phyloP scores from a whole-genome alignment of 1,140 invertebrate genomes.

The Bombus affinis region DNA sequence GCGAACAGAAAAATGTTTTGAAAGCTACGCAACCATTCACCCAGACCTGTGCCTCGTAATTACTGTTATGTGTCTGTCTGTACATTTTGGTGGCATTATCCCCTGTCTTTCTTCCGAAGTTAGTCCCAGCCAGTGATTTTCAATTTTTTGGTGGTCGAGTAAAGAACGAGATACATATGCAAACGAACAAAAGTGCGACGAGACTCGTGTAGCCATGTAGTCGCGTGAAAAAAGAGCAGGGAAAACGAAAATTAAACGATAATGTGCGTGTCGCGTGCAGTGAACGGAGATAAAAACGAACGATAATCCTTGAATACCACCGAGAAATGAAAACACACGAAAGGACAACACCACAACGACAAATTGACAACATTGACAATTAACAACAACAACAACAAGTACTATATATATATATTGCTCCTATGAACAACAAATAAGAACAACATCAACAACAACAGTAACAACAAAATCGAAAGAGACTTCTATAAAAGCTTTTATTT shows the following conservation, averaged over 20 bases:
- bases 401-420: constrained; percentile 13
- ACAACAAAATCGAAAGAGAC: constrained; percentile 54
- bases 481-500: constrained; percentile 58
- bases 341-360: constrained; percentile 61
- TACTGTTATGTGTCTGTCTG: constrained; percentile 80
- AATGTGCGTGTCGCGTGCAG: neutral
- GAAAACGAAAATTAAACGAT: neutral
- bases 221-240: neutral
- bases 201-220: neutral
- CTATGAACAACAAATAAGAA: constrained; percentile 62
- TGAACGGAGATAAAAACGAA: constrained; percentile 12
- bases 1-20: constrained; percentile 1
- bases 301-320: constrained; percentile 49
- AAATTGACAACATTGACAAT: constrained; percentile 57
- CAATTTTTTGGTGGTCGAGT: constrained; percentile 62
- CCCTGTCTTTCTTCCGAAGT: constrained; percentile 67
- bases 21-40: constrained; percentile 29
- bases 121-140: constrained; percentile 75
- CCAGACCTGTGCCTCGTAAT: constrained; percentile 35
- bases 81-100: constrained; percentile 66
- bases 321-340: constrained; percentile 64
- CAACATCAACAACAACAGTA: constrained; percentile 46
- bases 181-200: neutral
- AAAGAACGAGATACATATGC: neutral
- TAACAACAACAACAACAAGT: constrained; percentile 51